Evolutionary conservation across 2,888 invertebrate genomes (phyloP).

Genomic region (Caenorhabditis zanzibari): DNA sequence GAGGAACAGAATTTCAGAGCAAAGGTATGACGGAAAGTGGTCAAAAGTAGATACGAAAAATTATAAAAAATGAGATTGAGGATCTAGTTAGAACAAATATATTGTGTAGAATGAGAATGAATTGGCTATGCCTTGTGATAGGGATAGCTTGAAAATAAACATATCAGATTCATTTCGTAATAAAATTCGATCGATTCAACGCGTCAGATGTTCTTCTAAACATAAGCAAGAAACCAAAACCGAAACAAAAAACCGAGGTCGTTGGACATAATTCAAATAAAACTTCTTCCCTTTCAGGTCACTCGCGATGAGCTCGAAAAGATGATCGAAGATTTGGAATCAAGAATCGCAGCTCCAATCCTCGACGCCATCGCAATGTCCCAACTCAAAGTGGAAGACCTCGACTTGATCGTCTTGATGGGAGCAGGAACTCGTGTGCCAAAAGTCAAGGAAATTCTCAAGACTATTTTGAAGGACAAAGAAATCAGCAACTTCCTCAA

Average conservation of each 20-base stretch:
- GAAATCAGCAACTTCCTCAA: conserved; percentile 93
- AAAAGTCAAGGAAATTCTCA: conserved; percentile 70
- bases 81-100: too few relatives aligned
- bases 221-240: too few relatives aligned
- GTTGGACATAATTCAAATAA: not conserved
- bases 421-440: conserved; percentile 93
- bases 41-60: not conserved
- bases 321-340: conserved; percentile 90
- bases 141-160: too few relatives aligned
- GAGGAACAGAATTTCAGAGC: conserved; percentile 94
- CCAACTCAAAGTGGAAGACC: conserved; percentile 84
- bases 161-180: too few relatives aligned
- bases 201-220: too few relatives aligned
- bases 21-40: conserved; percentile 51
- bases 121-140: too few relatives aligned
- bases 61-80: too few relatives aligned
- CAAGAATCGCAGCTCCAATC: conserved; percentile 89
- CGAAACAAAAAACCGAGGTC: not conserved
- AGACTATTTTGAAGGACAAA: conserved; percentile 66
- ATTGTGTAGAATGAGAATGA: too few relatives aligned
- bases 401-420: conserved; percentile 90
- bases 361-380: conserved; percentile 90
- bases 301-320: conserved; percentile 92
- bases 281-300: conserved; percentile 84
- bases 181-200: too few relatives aligned